Percentiles rank a stretch among this genome's conserved stretches.
phyloP scores from a whole-genome alignment of 2,797 vertebrate species.

The Caiman crocodilus region DNA sequence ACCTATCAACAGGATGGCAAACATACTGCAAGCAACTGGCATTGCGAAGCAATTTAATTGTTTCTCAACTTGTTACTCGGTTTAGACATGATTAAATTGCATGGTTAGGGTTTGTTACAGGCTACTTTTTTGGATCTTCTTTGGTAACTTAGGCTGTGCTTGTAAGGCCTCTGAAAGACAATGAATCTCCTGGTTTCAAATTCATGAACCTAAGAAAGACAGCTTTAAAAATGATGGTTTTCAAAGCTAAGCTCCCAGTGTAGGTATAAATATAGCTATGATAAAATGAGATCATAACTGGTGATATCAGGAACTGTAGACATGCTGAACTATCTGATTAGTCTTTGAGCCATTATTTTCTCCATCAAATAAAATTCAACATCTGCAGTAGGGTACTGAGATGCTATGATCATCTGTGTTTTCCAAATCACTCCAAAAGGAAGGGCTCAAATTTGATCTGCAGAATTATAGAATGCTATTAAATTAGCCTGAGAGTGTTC shows the following conservation, averaged over 20 bases:
- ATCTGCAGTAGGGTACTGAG: not conserved
- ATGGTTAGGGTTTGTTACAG: constrained; percentile 21
- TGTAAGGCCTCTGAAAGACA: constrained; percentile 4
- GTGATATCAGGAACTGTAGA: constrained; percentile 22
- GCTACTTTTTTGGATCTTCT: not conserved
- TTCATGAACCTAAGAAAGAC: constrained; percentile 3
- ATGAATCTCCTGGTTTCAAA: not conserved
- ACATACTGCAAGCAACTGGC: constrained; percentile 45
- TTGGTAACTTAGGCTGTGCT: not conserved
- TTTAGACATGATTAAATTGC: constrained; percentile 38
- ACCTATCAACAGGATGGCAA: constrained; percentile 57
- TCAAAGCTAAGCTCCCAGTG: constrained; percentile 23
- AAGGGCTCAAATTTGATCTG: not conserved
- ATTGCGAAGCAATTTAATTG: constrained; percentile 49
- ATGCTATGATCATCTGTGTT: not conserved
- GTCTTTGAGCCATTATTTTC: constrained; percentile 33
- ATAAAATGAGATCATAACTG: constrained; percentile 20
- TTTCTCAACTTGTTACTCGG: constrained; percentile 8
- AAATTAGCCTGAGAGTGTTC: not conserved
- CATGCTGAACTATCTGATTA: constrained; percentile 32
- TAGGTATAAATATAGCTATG: constrained; percentile 13
- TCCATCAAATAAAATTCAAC: constrained; percentile 11
- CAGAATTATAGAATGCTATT: not conserved
- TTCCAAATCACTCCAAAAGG: constrained; percentile 10
- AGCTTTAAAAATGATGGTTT: constrained; percentile 39